phyloP scores from a whole-genome alignment of 53 echinoderm and acorn worm genomes.

The Stichopus horrens region DNA sequence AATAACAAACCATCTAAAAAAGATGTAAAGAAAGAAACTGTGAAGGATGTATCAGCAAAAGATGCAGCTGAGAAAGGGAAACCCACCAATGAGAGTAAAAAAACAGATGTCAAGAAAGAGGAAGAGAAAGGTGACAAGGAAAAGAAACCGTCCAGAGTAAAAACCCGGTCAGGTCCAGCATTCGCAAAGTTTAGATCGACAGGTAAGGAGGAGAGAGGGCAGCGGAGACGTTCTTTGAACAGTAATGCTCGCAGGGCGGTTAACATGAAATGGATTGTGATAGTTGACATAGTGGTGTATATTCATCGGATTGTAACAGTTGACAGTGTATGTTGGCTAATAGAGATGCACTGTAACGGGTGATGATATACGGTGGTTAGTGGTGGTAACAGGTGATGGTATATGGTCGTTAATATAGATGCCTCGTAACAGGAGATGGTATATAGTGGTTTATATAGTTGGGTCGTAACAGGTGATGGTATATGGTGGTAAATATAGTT shows the following conservation, averaged over 20 bases:
- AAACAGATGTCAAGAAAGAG: slow-evolving; percentile 39
- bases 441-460: no score
- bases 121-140: slow-evolving; percentile 29
- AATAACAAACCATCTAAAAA: not conserved
- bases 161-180: slow-evolving; percentile 66
- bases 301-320: not conserved
- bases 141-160: slow-evolving; percentile 56
- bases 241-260: no score
- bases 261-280: not conserved
- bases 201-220: slow-evolving; percentile 49
- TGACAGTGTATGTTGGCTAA: no score
- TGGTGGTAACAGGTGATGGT: no score
- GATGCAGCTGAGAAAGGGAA: not conserved
- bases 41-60: not conserved
- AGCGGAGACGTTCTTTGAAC: no score
- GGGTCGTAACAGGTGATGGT: no score
- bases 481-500: no score
- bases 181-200: slow-evolving; percentile 85
- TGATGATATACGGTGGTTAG: no score
- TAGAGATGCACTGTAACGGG: no score
- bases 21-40: not conserved
- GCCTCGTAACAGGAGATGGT: no score
- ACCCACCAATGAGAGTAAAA: slow-evolving; percentile 10
- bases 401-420: no score
- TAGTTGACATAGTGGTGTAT: not conserved